Evolutionary conservation across 2,113 vertebrate genomes (phyloP), one percentile per base, ranked within the genome.

Genomic region (Chloropsis cyanopogon): DNA sequence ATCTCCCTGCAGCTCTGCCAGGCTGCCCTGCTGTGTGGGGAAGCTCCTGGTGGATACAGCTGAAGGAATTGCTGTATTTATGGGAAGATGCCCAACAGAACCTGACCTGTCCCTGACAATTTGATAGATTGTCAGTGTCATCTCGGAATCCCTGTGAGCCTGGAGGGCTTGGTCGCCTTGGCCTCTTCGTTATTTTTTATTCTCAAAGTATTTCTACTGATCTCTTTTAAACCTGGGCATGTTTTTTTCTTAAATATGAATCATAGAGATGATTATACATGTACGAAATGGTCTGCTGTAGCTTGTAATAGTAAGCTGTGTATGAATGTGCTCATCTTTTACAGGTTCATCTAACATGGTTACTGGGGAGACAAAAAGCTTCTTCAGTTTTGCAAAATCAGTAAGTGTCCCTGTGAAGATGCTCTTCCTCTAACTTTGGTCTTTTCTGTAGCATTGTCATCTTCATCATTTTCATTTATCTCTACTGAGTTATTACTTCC

Each of bases 341-440:
- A 64, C 98, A 99, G 99, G 99, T 93, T 99, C 99, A 29, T 99
- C 99, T 96, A 99, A 99, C 97, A 99, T 99, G 99, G 99, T 99
- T 92, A 99, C 99, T 69, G 99, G 99, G 93, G 99, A 99, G 97
- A 99, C 99, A 96, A 99, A 99, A 98, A 99, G 99, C 98, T 99
- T 99, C 98, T 99, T 99, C 97, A 99, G 99, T 98, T 99, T 99
- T 98, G 99, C 99, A 92, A 99, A 99, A 98, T 99, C 99, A 73
- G 99, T 99, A 98, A 99, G 99, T 99, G 94, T 91, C 35, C 41
- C 54, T 56, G 2, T 15, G 11, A 22, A 66, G 76, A 33, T 82
- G 39, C 37, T 72, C 53, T 42, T 54, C 15, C 39, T 79, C 31
- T 54, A 26, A 33, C 39, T 39, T 84, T 3, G 7, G 28, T 63